Evolutionary conservation across 2,113 vertebrate genomes (phyloP).

Genomic region (Otolemur garnettii): DNA sequence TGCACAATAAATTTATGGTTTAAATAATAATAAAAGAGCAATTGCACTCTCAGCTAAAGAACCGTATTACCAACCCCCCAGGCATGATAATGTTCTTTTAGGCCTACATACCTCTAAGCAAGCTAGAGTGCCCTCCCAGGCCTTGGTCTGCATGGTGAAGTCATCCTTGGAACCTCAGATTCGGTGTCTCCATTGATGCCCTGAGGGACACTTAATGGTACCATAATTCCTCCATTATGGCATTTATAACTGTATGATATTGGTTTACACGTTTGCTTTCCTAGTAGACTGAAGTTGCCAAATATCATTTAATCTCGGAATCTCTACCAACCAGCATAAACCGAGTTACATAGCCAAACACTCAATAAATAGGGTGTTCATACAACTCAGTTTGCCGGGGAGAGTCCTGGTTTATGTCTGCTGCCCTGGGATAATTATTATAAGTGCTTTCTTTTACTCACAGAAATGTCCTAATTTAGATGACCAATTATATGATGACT

Average conservation of each 20-base stretch:
- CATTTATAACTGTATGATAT: not conserved
- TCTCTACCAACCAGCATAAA: not conserved
- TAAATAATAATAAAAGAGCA: slow-evolving; percentile 6
- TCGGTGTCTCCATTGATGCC: not conserved
- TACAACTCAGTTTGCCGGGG: not conserved
- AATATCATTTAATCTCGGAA: slow-evolving; percentile 23
- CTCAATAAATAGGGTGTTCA: not conserved
- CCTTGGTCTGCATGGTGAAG: not conserved
- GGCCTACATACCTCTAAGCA: not conserved
- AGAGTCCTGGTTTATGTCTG: not conserved
- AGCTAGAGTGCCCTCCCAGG: not conserved
- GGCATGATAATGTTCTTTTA: not conserved
- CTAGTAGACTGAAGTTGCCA: not conserved
- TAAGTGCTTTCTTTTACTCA: slow-evolving; percentile 13
- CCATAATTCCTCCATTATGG: not conserved
- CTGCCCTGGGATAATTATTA: not conserved
- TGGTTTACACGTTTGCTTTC: slow-evolving; percentile 4
- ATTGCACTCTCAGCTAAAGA: not conserved
- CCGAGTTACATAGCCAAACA: not conserved
- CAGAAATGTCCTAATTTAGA: not conserved
- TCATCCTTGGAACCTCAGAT: not conserved
- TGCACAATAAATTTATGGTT: not conserved
- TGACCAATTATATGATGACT: slow-evolving; percentile 8
- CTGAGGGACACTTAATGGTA: not conserved
- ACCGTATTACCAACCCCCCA: not conserved